These are phyloP conservation scores for Sapajus apella DNA, from an alignment of 2,113 vertebrate genomes.

Conservation along the genomic window DNA sequence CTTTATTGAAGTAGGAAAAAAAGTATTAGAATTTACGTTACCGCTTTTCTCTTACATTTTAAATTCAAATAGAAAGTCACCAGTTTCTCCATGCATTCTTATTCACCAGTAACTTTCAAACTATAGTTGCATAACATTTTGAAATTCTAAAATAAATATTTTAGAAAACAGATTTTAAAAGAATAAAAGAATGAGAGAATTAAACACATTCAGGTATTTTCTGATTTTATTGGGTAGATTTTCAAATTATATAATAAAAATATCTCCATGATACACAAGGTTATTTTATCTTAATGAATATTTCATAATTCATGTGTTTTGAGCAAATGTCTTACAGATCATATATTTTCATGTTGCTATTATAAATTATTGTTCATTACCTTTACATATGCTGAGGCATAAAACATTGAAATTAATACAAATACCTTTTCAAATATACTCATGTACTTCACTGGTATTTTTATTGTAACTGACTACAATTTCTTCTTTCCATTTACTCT, in stretches of 20 bases:
- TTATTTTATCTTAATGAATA: neutral
- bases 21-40: neutral
- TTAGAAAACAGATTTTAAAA: conserved; percentile 29
- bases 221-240: neutral
- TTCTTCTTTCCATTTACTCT: neutral
- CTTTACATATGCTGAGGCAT: neutral
- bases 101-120: conserved; percentile 3
- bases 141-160: conserved; percentile 38
- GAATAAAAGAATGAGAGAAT: neutral
- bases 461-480: neutral
- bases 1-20: neutral
- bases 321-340: neutral
- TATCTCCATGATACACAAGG: neutral
- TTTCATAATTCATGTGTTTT: neutral
- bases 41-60: neutral
- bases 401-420: neutral
- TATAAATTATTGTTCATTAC: neutral
- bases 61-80: conserved; percentile 18
- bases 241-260: neutral
- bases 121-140: conserved; percentile 20
- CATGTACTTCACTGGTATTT: neutral
- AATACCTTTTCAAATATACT: neutral
- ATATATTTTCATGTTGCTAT: neutral
- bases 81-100: neutral
- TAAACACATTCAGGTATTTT: neutral